Percentiles rank a stretch among this genome's conserved stretches.
These are phyloP conservation scores for Cryptotermes secundus DNA, from an alignment of 1,140 invertebrate species.

Conservation along the genomic window DNA sequence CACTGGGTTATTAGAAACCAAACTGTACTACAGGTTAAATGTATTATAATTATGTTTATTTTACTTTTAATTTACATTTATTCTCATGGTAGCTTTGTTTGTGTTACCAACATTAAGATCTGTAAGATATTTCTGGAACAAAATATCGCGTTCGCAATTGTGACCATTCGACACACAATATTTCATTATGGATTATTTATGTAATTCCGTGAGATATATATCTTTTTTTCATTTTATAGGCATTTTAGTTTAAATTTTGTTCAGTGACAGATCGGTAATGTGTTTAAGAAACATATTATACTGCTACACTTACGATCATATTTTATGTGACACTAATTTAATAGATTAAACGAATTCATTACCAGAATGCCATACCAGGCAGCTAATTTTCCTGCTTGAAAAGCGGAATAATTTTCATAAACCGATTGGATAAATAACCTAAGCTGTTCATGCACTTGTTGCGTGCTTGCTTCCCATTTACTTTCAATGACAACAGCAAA, in stretches of 20 bases:
- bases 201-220: neutral
- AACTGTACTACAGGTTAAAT: conserved; percentile 12
- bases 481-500: neutral
- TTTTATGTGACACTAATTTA: neutral
- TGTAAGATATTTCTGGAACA: neutral
- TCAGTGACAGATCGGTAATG: neutral
- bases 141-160: neutral
- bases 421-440: neutral
- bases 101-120: neutral
- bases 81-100: neutral
- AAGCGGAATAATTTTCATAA: neutral
- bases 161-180: neutral
- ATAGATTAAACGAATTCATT: neutral
- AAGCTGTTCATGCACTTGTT: neutral
- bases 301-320: neutral
- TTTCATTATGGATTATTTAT: conserved; percentile 2
- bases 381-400: neutral
- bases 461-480: neutral
- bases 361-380: neutral
- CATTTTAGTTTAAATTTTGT: neutral
- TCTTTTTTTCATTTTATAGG: neutral
- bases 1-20: neutral
- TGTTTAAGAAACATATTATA: neutral
- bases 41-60: conserved; percentile 13
- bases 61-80: conserved; percentile 6